Percentiles rank a stretch among this genome's conserved stretches.
Evolutionary conservation across 2,888 invertebrate genomes (phyloP).

Genomic region (Pheosia tremula): DNA sequence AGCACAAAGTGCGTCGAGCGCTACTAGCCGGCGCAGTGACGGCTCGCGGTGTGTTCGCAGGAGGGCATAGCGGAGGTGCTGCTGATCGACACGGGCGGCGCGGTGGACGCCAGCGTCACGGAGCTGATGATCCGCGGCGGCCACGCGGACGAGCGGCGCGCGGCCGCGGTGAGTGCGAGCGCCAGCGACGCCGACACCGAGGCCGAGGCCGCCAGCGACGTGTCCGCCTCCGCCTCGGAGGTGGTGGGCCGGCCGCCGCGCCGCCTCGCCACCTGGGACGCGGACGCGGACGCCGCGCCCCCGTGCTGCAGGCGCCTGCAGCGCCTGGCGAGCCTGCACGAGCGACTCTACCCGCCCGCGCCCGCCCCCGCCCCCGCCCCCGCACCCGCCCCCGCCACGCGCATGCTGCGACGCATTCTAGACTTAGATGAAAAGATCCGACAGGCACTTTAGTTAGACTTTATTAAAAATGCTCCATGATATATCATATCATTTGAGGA

Average conservation of each 20-base stretch:
- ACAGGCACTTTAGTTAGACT: not conserved
- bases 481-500: too few species aligned
- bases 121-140: constrained; percentile 74
- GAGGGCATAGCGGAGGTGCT: constrained; percentile 65
- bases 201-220: constrained; percentile 40
- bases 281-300: constrained; percentile 13
- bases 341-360: constrained; percentile 5
- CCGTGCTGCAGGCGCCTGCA: not conserved
- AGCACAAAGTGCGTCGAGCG: too few species aligned
- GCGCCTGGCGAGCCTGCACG: constrained; percentile 7
- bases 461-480: too few species aligned
- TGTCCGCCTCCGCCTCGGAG: constrained; percentile 61
- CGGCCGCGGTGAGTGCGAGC: constrained; percentile 57
- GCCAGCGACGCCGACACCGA: constrained; percentile 12
- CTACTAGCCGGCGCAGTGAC: too few species aligned
- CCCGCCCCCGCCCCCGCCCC: not conserved
- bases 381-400: constrained; percentile 3
- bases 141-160: constrained; percentile 68
- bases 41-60: constrained; percentile 29
- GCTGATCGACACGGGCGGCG: constrained; percentile 79
- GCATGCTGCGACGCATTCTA: constrained; percentile 20
- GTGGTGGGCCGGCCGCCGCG: constrained; percentile 45
- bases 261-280: constrained; percentile 52
- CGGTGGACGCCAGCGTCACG: constrained; percentile 77
- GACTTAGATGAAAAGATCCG: constrained; percentile 21